Evolutionary conservation across 2,113 vertebrate species (phyloP).

Genomic region (Nyctibius bracteatus): DNA sequence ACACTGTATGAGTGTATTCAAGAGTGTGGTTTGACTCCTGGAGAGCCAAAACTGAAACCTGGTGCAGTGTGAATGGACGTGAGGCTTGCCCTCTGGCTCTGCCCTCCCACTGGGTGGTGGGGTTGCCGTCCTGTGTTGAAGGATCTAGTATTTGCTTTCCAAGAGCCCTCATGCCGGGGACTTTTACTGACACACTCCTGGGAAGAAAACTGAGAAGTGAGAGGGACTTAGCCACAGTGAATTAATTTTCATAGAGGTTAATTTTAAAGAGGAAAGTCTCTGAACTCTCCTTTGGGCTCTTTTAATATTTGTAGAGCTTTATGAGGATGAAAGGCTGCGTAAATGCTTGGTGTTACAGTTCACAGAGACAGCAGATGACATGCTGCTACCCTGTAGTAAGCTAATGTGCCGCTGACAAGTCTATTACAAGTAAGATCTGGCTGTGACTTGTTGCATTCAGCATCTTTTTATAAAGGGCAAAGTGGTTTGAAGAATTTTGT

Average conservation of each 20-base stretch:
- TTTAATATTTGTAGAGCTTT: not conserved
- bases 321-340: not conserved
- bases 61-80: not conserved
- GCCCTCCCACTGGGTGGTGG: not conserved
- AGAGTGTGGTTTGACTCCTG: not conserved
- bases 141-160: not conserved
- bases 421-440: not conserved
- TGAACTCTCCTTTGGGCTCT: not conserved
- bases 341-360: not conserved
- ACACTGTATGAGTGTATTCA: not conserved
- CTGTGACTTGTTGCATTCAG: not conserved
- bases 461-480: not conserved
- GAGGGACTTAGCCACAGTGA: not conserved
- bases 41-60: not conserved
- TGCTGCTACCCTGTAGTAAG: not conserved
- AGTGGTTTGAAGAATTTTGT: not conserved
- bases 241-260: not conserved
- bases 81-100: not conserved
- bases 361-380: not conserved
- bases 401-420: not conserved
- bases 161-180: not conserved
- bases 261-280: not conserved
- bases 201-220: not conserved
- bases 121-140: not conserved
- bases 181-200: not conserved